Conservation (phyloP, 2,797 vertebrate genomes). For the Anisognathus igniventris region DNA sequence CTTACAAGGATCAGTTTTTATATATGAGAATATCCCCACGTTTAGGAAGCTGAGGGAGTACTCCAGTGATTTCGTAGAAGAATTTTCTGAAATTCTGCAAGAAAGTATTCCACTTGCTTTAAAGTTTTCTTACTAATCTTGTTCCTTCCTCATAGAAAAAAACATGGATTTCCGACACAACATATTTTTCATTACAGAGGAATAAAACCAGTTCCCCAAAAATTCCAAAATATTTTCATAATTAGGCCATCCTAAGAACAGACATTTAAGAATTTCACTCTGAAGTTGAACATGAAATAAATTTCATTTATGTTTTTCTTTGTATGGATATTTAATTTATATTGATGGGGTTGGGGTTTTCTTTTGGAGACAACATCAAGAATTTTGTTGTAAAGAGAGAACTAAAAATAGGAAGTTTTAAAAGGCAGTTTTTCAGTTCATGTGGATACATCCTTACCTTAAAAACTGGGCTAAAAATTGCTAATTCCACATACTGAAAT, state of each 20-base stretch:
- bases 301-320: not conserved
- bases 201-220: not conserved
- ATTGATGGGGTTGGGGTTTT: not conserved
- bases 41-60: not conserved
- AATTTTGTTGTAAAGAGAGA: not conserved
- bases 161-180: fast-evolving
- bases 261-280: not conserved
- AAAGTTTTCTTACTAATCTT: not conserved
- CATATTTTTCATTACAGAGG: not conserved
- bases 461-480: not conserved
- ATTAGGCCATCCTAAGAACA: not conserved
- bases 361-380: not conserved
- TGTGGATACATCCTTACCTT: not conserved
- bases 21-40: fast-evolving
- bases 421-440: not conserved
- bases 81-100: not conserved
- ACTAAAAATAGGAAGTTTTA: not conserved
- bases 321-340: not conserved
- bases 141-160: not conserved
- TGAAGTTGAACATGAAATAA: not conserved
- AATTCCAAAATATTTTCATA: not conserved
- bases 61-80: not conserved
- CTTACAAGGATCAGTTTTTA: not conserved
- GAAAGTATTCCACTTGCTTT: not conserved
- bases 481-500: not conserved